These are phyloP conservation scores for Perognathus longimembris DNA, from an alignment of 2,113 vertebrate genomes.

Conservation along the genomic window DNA sequence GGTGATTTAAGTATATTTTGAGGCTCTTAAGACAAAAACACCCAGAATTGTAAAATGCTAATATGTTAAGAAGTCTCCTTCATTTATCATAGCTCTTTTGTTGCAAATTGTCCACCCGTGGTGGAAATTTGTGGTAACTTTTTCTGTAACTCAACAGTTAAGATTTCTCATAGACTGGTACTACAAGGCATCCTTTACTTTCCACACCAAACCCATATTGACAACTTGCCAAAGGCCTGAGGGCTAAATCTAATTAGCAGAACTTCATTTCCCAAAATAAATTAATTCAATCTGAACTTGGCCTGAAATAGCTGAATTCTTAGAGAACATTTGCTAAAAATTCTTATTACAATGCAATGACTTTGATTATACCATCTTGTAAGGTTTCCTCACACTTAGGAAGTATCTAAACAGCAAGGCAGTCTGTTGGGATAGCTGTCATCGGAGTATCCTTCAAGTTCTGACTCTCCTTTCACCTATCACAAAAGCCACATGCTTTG, in stretches of 20 bases:
- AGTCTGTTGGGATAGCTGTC: not conserved
- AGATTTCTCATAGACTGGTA: slow-evolving; percentile 50
- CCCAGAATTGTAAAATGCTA: slow-evolving; percentile 40
- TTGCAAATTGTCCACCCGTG: slow-evolving; percentile 52
- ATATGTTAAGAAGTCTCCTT: not conserved
- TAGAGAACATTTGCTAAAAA: not conserved
- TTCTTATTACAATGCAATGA: slow-evolving; percentile 40
- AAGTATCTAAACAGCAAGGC: not conserved
- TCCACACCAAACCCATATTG: slow-evolving; percentile 66
- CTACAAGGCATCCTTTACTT: not conserved
- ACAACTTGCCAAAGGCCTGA: slow-evolving; percentile 64
- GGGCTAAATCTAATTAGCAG: slow-evolving; percentile 71
- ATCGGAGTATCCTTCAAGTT: not conserved
- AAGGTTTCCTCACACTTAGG: slow-evolving; percentile 23
- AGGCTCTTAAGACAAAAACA: slow-evolving; percentile 17
- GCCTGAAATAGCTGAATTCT: slow-evolving; percentile 55
- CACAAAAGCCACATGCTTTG: not conserved
- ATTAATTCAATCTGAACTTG: slow-evolving; percentile 63
- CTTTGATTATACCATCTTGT: slow-evolving; percentile 43
- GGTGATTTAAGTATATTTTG: slow-evolving; percentile 39
- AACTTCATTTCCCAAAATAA: slow-evolving; percentile 66
- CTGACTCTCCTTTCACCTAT: not conserved
- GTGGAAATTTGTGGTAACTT: slow-evolving; percentile 33
- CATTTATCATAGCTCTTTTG: not conserved
- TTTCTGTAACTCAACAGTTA: slow-evolving; percentile 64